Percentiles rank a stretch among this genome's conserved stretches.
phyloP scores from a whole-genome alignment of 2,888 invertebrate genomes.

The Plebejus argus region DNA sequence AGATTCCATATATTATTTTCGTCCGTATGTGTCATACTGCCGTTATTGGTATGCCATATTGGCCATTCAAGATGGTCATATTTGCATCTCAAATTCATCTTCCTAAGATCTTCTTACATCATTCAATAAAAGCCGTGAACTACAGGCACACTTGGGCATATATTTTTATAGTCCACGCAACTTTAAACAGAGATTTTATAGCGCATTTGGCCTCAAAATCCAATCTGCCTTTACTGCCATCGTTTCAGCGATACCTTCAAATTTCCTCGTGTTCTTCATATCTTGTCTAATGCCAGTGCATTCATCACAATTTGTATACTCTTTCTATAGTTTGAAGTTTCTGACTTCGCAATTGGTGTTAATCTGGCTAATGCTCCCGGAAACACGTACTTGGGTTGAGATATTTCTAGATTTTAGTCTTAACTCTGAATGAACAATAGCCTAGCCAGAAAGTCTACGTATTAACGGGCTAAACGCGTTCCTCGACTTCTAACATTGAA shows the following conservation, averaged over 20 bases:
- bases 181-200: background rate
- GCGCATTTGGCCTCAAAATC: background rate
- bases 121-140: background rate
- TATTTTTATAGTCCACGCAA: background rate
- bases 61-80: background rate
- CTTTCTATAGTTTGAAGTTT: background rate
- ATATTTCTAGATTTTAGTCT: background rate
- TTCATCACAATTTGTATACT: background rate
- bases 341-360: background rate
- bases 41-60: background rate
- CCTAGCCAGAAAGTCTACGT: background rate
- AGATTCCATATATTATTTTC: background rate
- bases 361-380: background rate
- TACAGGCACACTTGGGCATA: background rate
- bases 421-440: background rate
- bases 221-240: background rate
- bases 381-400: background rate
- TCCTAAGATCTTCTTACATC: background rate
- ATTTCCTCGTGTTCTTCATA: background rate
- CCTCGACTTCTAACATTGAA: conserved; percentile 19
- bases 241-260: background rate
- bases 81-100: background rate
- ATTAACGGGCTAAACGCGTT: background rate
- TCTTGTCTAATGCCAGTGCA: background rate
- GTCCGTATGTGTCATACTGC: background rate